phyloP scores from a whole-genome alignment of 2,797 vertebrate genomes.

The Cossypha niveicapilla region DNA sequence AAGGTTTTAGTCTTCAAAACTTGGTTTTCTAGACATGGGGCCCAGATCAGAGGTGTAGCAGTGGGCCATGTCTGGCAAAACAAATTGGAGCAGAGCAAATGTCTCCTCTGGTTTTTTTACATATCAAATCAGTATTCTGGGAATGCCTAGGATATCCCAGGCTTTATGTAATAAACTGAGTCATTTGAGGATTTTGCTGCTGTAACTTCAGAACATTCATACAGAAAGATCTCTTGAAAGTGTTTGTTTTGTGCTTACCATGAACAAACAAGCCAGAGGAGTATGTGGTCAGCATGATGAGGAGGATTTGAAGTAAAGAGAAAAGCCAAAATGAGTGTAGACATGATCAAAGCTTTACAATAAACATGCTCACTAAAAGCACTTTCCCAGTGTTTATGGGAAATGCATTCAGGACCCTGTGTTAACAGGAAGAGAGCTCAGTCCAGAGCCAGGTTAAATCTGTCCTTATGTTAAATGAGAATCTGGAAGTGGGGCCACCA shows the following conservation, averaged over 20 bases:
- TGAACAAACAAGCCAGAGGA: slow-evolving; percentile 6
- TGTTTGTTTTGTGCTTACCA: slow-evolving; percentile 9
- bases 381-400: slow-evolving; percentile 10
- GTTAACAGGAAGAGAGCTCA: background rate
- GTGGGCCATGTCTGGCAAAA: background rate
- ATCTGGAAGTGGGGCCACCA: background rate
- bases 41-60: background rate
- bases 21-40: background rate
- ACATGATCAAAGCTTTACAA: slow-evolving; percentile 19
- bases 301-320: background rate
- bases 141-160: background rate
- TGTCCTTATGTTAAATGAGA: background rate
- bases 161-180: slow-evolving; percentile 11
- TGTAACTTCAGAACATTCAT: background rate
- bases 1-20: background rate
- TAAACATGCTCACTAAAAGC: background rate
- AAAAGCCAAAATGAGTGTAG: slow-evolving; percentile 22
- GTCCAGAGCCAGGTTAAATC: background rate
- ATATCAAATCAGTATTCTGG: background rate
- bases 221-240: background rate
- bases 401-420: background rate
- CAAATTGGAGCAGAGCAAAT: background rate
- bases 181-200: background rate
- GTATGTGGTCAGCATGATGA: slow-evolving; percentile 11
- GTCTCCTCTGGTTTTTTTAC: background rate